Percentiles rank a stretch among this genome's conserved stretches.
phyloP scores from a whole-genome alignment of 2,113 vertebrate genomes.

The Phylloscopus trochilus region DNA sequence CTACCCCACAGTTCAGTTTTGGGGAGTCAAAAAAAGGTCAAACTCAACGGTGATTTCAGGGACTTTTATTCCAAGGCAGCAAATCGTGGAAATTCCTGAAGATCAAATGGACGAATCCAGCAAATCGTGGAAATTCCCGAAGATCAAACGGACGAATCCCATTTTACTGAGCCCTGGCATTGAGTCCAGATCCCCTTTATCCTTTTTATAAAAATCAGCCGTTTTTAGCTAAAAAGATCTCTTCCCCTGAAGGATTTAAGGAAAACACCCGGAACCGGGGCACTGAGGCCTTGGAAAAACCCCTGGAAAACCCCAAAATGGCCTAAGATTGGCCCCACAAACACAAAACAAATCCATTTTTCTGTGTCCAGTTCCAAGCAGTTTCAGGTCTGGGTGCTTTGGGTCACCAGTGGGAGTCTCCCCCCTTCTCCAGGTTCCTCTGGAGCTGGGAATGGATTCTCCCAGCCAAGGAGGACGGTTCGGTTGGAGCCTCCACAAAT shows the following conservation, averaged over 20 bases:
- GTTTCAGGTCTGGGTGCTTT: too few species aligned
- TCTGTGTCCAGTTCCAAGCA: background rate
- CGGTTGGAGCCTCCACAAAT: background rate
- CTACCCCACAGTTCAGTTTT: background rate
- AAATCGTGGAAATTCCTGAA: background rate
- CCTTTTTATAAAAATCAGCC: background rate
- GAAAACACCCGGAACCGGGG: background rate
- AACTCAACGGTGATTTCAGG: background rate
- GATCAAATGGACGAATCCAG: background rate
- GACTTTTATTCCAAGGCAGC: background rate
- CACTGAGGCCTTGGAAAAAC: background rate
- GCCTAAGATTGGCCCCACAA: fast-evolving
- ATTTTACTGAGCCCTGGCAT: background rate
- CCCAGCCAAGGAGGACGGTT: background rate
- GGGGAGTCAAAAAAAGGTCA: background rate
- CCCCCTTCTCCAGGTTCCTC: background rate
- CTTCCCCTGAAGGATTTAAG: background rate
- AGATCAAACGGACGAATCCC: background rate
- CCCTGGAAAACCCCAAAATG: background rate
- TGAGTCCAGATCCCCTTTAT: background rate
- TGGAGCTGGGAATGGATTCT: background rate
- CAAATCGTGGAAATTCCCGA: background rate
- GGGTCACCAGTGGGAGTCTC: too few species aligned
- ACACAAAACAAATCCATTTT: background rate
- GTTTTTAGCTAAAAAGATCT: background rate